Evolutionary conservation across 2,113 vertebrate species (phyloP).

Genomic region (Hypanus sabinus): DNA sequence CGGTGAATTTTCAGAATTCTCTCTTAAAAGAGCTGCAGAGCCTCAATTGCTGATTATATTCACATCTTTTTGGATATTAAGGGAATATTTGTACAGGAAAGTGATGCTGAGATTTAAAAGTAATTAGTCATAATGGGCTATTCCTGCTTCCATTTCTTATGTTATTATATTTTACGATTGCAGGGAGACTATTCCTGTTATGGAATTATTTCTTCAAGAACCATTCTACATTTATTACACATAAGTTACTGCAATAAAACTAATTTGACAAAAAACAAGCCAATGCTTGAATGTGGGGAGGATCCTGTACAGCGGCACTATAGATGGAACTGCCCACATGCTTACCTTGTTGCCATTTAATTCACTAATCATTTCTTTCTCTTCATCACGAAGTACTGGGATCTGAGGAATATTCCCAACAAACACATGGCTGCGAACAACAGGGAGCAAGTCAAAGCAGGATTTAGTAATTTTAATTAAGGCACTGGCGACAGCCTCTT

Average conservation of each 20-base stretch:
- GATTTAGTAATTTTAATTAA: constrained; percentile 65
- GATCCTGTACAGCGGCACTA: not conserved
- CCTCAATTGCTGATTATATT: too few relatives aligned
- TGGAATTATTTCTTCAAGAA: not conserved
- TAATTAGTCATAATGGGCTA: too few relatives aligned
- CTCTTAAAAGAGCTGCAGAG: too few relatives aligned
- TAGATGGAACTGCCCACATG: not conserved
- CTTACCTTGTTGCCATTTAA: constrained; percentile 69
- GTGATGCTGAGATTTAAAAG: too few relatives aligned
- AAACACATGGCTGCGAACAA: constrained; percentile 71
- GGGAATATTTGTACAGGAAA: too few relatives aligned
- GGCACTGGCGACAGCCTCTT: constrained; percentile 45
- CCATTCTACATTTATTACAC: not conserved
- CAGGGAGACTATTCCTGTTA: not conserved
- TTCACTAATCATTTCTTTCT: constrained; percentile 75
- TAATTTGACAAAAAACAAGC: not conserved
- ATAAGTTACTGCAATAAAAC: not conserved
- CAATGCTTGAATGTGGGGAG: not conserved
- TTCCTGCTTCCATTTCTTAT: too few relatives aligned
- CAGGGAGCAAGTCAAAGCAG: constrained; percentile 79
- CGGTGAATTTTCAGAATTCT: too few relatives aligned
- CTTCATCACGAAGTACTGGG: constrained; percentile 79
- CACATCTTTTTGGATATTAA: too few relatives aligned
- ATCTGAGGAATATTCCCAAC: constrained; percentile 69
- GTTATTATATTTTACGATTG: too few relatives aligned